phyloP scores from a whole-genome alignment of 2,797 vertebrate genomes.

The Neoniphon sammara region DNA sequence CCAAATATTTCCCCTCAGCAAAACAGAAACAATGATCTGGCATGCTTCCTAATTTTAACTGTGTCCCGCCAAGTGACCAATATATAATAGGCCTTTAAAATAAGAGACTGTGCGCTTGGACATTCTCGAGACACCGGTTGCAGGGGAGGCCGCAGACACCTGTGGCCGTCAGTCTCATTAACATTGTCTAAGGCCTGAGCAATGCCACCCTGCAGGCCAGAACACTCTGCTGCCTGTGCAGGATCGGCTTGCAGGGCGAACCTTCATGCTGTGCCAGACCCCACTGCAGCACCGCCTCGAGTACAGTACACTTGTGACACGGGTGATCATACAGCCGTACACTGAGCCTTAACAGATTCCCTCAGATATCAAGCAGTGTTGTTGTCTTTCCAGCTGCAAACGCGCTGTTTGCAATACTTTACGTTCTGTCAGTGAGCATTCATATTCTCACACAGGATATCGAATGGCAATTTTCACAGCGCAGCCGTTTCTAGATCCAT shows the following conservation, averaged over 20 bases:
- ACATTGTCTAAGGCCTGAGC: constrained; percentile 58
- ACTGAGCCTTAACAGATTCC: constrained; percentile 18
- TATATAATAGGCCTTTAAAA: constrained; percentile 74
- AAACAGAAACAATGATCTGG: constrained; percentile 82
- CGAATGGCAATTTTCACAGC: neutral
- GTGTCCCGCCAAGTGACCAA: constrained; percentile 65
- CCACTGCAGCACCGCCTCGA: constrained; percentile 8
- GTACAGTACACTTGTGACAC: neutral
- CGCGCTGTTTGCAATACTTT: too few species aligned
- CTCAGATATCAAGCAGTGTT: neutral
- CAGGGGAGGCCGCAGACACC: constrained; percentile 59
- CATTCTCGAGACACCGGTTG: constrained; percentile 65
- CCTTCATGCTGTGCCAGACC: constrained; percentile 31
- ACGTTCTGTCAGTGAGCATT: neutral
- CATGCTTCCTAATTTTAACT: constrained; percentile 77
- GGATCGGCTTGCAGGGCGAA: constrained; percentile 25
- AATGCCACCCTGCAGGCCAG: constrained; percentile 34
- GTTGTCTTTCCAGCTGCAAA: neutral
- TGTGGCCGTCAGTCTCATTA: constrained; percentile 70
- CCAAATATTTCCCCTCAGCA: constrained; percentile 76
- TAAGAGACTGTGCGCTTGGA: constrained; percentile 56
- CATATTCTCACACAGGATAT: neutral
- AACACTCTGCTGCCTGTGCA: constrained; percentile 22
- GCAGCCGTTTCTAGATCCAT: neutral
- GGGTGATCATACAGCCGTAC: constrained; percentile 20